Evolutionary conservation across 2,113 vertebrate species (phyloP).

Genomic region (Calypte anna): DNA sequence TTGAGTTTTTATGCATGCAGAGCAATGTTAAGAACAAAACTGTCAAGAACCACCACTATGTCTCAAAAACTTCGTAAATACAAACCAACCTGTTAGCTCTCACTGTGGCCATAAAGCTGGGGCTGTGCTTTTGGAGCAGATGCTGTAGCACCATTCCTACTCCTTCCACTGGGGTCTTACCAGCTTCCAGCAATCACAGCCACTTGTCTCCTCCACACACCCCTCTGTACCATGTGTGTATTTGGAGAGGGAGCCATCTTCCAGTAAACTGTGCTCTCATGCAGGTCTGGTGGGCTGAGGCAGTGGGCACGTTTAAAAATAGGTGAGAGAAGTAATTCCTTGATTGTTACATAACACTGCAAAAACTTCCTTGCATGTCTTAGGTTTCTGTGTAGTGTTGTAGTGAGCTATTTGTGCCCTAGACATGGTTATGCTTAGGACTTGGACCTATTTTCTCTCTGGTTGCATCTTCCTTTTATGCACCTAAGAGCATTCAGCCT

Average conservation of each 20-base stretch:
- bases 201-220: neutral
- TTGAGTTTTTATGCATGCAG: neutral
- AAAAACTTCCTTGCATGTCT: neutral
- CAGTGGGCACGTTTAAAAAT: neutral
- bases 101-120: neutral
- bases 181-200: neutral
- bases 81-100: neutral
- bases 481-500: neutral
- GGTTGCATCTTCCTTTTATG: neutral
- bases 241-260: neutral
- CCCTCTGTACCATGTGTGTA: neutral
- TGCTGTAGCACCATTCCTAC: neutral
- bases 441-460: neutral
- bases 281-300: neutral
- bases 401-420: neutral
- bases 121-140: neutral
- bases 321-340: neutral
- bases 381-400: rapidly evolving
- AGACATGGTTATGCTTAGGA: neutral
- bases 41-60: neutral
- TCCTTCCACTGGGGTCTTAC: neutral
- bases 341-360: rapidly evolving
- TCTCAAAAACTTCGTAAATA: neutral
- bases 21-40: neutral
- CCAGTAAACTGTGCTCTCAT: neutral